Conservation (phyloP, 2,113 vertebrate species). For the Oceanites oceanicus region DNA sequence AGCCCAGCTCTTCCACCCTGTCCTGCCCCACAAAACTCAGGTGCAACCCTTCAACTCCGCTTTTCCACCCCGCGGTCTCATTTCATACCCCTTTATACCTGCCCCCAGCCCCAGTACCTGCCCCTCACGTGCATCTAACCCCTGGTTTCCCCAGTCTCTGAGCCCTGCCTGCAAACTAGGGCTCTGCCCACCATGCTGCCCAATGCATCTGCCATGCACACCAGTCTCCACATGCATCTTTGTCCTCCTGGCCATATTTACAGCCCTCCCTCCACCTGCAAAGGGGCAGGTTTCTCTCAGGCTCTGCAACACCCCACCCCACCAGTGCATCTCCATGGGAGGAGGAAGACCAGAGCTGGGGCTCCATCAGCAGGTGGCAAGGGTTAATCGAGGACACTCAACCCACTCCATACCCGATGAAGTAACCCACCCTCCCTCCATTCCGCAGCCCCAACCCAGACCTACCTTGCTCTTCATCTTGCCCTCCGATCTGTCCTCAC, state of each 20-base stretch:
- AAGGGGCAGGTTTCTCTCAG: not conserved
- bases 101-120: not conserved
- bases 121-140: not conserved
- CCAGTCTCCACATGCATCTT: not conserved
- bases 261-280: not conserved
- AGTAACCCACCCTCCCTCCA: not conserved
- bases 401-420: not conserved
- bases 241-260: not conserved
- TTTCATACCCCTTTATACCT: not conserved
- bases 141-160: not conserved
- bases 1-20: not conserved
- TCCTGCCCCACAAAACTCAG: not conserved
- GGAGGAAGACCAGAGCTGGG: fast-evolving
- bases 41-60: not conserved
- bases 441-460: not conserved
- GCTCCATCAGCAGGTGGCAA: not conserved
- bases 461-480: constrained; percentile 23
- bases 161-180: not conserved
- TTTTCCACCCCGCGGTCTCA: not conserved
- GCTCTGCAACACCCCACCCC: not conserved
- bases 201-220: not conserved
- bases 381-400: not conserved
- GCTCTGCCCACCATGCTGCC: not conserved
- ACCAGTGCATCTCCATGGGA: not conserved
- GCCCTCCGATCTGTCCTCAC: not conserved